Base-by-base conservation (phyloP, 2,888 invertebrate genomes). In the Lepidochitona cinerea region DNA sequence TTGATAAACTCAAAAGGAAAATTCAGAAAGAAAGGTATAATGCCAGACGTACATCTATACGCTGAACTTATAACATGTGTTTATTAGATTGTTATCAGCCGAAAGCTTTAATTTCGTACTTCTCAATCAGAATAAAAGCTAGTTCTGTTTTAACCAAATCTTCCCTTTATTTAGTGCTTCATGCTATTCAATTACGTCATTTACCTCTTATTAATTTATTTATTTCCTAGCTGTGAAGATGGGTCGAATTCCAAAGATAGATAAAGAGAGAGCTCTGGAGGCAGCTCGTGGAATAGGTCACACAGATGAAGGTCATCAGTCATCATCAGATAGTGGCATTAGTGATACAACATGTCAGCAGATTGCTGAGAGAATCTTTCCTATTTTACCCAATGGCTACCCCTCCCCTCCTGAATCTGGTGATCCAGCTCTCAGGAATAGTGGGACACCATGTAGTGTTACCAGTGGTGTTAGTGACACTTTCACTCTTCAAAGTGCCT, bases 191-290 rank as follows among this genome's bases (percentile, higher is more conserved):
- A n/a, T n/a, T n/a, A n/a, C n/a, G n/a, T n/a, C n/a, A n/a, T n/a
- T n/a, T n/a, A n/a, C n/a, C n/a, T n/a, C n/a, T n/a, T n/a, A n/a
- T n/a, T n/a, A n/a, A n/a, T n/a, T n/a, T n/a, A n/a, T n/a, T n/a
- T n/a, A n/a, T 71, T 65, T 83, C 81, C 33, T 80, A 89, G 89
- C 88, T 70, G 89, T 89, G 1, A 88, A 88, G 75, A 90, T 90
- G 90, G 90, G 90, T 6, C 81, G 89, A 32, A 89, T 89, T 64
- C 89, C 90, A 6, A 89, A 90, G 74, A 79, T 87, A 6, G 86
- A 89, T 53, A 90, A 89, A 78, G 88, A 89, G 69, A 81, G 84
- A 37, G 89, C 89, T 0, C 72, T 89, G 67, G 83, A 84, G 53
- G 83, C 76, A 32, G 78, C 74, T 6, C 23, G 59, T 1, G 3